A percentile compares a stretch with the other conserved stretches of the same genome.
phyloP scores from a whole-genome alignment of 2,888 invertebrate genomes.

The Lacanobia wlatinum region DNA sequence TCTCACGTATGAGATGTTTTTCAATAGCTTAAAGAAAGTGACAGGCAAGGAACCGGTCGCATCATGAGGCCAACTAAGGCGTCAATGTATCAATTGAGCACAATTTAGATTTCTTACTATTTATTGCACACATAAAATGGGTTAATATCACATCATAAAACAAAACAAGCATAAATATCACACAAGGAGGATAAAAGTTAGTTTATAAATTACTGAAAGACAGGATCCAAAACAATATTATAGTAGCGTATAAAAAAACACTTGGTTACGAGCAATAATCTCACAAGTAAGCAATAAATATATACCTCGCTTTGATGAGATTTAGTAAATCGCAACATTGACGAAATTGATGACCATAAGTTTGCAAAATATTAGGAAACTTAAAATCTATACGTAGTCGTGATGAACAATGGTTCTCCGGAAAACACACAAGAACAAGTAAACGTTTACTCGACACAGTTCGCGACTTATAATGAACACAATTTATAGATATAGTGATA shows the following conservation, averaged over 20 bases:
- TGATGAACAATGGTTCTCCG: constrained; percentile 53
- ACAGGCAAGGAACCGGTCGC: constrained; percentile 51
- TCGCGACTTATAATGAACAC: constrained; percentile 81
- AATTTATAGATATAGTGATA: constrained; percentile 87
- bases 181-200: constrained; percentile 24
- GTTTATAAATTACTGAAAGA: constrained; percentile 25
- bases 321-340: constrained; percentile 80
- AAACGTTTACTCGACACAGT: constrained; percentile 80
- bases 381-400: constrained; percentile 5
- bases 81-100: constrained; percentile 21
- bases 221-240: constrained; percentile 21
- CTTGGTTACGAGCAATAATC: constrained; percentile 19
- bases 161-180: constrained; percentile 28
- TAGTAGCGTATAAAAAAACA: constrained; percentile 16
- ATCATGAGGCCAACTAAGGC: constrained; percentile 29
- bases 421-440: constrained; percentile 70
- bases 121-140: constrained; percentile 32
- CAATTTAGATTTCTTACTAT: constrained; percentile 28
- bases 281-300: constrained; percentile 38
- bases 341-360: constrained; percentile 50
- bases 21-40: constrained; percentile 55
- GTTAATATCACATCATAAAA: constrained; percentile 19
- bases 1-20: constrained; percentile 37
- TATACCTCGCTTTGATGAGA: constrained; percentile 79
- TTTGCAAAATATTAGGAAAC: constrained; percentile 17